Evolutionary conservation across 2,797 vertebrate genomes (phyloP).

Genomic region (Chanos chanos): DNA sequence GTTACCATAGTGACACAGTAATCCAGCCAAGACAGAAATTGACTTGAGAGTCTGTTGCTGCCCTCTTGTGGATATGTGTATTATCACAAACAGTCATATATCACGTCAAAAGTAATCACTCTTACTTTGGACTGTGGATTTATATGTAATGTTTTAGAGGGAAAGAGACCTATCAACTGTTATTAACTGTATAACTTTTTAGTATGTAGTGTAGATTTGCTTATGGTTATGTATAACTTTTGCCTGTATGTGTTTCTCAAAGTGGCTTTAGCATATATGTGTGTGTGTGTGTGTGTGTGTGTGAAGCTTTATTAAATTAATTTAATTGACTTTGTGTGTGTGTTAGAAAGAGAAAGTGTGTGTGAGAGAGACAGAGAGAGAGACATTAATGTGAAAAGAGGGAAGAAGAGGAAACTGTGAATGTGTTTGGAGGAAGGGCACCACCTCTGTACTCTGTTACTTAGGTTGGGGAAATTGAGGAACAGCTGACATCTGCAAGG

Average conservation of each 20-base stretch:
- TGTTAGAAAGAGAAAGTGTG: neutral
- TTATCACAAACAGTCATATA: neutral
- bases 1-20: slow-evolving; percentile 28
- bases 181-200: too few species aligned
- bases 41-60: neutral
- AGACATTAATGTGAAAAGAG: neutral
- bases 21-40: neutral
- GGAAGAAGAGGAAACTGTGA: neutral
- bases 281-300: slow-evolving; percentile 21
- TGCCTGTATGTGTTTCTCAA: slow-evolving; percentile 15
- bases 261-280: too few species aligned
- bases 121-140: too few species aligned
- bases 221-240: neutral
- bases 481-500: slow-evolving; percentile 84
- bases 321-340: neutral
- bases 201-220: neutral
- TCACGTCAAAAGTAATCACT: neutral
- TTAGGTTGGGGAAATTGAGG: slow-evolving; percentile 88
- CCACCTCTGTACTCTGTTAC: neutral
- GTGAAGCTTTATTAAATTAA: neutral
- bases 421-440: neutral
- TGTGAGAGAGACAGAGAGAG: neutral
- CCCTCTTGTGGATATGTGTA: slow-evolving; percentile 33
- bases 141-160: too few species aligned
- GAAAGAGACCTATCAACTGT: too few species aligned